Percentiles rank a stretch among this genome's conserved stretches.
Conservation (phyloP, 2,113 vertebrate genomes). For the Ameiurus melas region DNA sequence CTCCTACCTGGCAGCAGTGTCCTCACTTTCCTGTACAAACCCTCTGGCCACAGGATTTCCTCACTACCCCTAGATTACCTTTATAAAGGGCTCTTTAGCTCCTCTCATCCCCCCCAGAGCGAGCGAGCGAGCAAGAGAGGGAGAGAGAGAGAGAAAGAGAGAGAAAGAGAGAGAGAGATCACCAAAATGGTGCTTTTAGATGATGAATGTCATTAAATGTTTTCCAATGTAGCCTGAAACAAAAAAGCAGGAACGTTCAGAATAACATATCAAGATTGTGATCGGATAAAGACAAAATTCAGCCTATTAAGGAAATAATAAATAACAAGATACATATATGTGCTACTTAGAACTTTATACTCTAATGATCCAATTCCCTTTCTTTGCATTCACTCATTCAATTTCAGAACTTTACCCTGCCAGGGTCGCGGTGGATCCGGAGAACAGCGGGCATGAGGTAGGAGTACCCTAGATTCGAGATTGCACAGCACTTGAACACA, state of each 20-base stretch:
- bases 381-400: background rate
- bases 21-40: constrained; percentile 28
- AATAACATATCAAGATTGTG: background rate
- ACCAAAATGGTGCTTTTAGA: constrained; percentile 16
- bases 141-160: background rate
- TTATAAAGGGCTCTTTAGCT: constrained; percentile 39
- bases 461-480: background rate
- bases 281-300: background rate
- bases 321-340: background rate
- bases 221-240: background rate
- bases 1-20: constrained; percentile 22
- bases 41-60: constrained; percentile 32
- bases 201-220: background rate
- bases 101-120: constrained; percentile 20
- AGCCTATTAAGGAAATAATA: background rate
- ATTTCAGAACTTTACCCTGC: background rate
- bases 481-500: background rate
- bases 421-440: background rate
- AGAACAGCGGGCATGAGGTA: background rate
- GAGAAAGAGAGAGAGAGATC: background rate
- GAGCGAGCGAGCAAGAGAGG: background rate
- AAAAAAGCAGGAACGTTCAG: constrained; percentile 1
- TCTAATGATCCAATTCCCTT: background rate
- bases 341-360: background rate
- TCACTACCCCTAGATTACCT: constrained; percentile 40